phyloP scores from a whole-genome alignment of 2,797 vertebrate species.

The Thamnophis elegans region DNA sequence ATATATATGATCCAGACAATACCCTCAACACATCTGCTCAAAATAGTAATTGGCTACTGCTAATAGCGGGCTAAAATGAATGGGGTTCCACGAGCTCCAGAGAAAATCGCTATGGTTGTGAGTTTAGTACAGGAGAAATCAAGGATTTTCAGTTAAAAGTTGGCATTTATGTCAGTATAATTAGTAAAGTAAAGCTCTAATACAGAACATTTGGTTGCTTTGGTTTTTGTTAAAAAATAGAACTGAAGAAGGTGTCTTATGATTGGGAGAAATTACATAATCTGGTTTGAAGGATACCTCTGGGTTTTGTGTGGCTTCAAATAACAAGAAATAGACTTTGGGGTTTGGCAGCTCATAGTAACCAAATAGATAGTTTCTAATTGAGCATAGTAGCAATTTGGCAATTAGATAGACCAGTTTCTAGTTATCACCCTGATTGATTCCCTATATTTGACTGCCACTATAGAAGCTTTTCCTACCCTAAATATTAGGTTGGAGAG shows the following conservation, averaged over 20 bases:
- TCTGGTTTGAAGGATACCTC: neutral
- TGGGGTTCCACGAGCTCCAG: neutral
- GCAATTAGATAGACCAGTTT: fast-evolving
- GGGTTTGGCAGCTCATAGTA: neutral
- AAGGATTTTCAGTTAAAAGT: neutral
- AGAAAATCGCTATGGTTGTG: neutral
- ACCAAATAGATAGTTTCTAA: neutral
- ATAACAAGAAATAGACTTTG: neutral
- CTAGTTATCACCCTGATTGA: fast-evolving
- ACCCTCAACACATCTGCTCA: neutral
- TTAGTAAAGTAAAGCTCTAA: neutral
- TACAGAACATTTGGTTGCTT: neutral
- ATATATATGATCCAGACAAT: neutral
- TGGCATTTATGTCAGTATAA: neutral
- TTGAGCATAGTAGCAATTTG: neutral
- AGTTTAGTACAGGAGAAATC: neutral
- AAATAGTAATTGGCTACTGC: neutral
- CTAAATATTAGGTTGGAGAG: neutral
- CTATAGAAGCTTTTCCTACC: neutral
- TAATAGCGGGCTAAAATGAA: neutral
- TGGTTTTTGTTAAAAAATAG: neutral
- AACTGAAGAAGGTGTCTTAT: neutral
- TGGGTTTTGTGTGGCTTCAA: fast-evolving
- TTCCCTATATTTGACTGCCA: fast-evolving
- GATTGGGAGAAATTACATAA: neutral